Evolutionary conservation across 2,888 invertebrate genomes (phyloP), one percentile per base, ranked within the genome.

Genomic region (Erebia ligea): DNA sequence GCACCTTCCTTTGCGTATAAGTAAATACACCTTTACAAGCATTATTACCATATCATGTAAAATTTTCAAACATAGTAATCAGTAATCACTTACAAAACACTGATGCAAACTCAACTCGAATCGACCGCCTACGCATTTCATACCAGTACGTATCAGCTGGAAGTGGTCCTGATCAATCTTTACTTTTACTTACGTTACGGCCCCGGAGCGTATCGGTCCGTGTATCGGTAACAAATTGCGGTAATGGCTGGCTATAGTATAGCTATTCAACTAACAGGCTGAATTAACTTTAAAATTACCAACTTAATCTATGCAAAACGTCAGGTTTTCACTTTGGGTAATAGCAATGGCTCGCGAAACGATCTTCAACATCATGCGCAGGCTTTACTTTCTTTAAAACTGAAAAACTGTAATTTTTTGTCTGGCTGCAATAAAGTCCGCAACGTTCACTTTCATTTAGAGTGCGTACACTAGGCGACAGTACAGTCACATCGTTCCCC

Each of bases 141-240:
- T 48, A 68, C 68, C 19, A 54, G 25, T 62, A 62, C 64, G 65
- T 21, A 62, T 21, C 42, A n/a, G n/a, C 61, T 45, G 4, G 56
- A 19, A 58, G 67, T 70, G 25, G 71, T 69, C 59, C 73, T 71
- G 73, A 75, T 75, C 71, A 70, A 70, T 69, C 69, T 71, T 25
- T 63, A 52, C 34, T 69, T 68, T 69, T 75, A 75, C 70, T 70
- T 68, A 71, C 45, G 63, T 70, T 68, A 71, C 45, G 63, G 69
- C 68, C 75, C 63, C 45, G n/a, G 62, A 65, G 69, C 57, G 61
- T 72, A 74, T 70, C 72, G 63, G 63, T 68, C 69, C 45, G 56
- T 64, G 67, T 71, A 73, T 74, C 70, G 62, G 66, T 71, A 59
- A 73, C 73, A 54, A 67, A 66, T 56, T 69, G 64, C 65, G 19